These are phyloP conservation scores for Salvelinus namaycush DNA, from an alignment of 2,113 vertebrate genomes.

Conservation along the genomic window DNA sequence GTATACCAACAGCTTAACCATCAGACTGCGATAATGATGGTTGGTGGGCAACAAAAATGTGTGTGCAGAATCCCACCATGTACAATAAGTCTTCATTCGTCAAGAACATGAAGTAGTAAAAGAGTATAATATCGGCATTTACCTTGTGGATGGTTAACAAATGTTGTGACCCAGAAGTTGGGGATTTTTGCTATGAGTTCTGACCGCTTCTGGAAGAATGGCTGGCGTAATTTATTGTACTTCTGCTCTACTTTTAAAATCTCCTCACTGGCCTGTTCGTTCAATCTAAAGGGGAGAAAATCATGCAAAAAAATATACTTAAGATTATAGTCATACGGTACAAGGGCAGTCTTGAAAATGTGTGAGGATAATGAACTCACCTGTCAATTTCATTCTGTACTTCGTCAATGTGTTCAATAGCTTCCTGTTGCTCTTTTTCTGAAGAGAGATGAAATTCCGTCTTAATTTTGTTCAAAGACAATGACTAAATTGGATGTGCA, in stretches of 20 bases:
- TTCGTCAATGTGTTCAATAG: constrained; percentile 95
- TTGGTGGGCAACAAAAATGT: too few relatives aligned
- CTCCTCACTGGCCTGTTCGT: constrained; percentile 93
- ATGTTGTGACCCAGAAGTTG: constrained; percentile 93
- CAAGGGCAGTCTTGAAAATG: neutral
- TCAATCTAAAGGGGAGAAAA: constrained; percentile 76
- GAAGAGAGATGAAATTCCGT: neutral
- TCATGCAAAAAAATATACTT: neutral
- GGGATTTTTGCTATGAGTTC: constrained; percentile 96
- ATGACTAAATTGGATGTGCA: too few relatives aligned
- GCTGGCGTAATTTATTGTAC: constrained; percentile 93
- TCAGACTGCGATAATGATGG: too few relatives aligned
- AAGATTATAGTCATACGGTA: neutral
- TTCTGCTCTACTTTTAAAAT: constrained; percentile 97
- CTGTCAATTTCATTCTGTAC: constrained; percentile 97
- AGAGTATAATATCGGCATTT: constrained; percentile 14
- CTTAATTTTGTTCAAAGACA: too few relatives aligned
- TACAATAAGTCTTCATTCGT: too few relatives aligned
- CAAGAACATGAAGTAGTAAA: too few relatives aligned
- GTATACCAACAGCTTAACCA: too few relatives aligned
- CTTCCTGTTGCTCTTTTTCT: constrained; percentile 96
- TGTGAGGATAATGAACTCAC: constrained; percentile 47
- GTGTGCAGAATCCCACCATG: too few relatives aligned
- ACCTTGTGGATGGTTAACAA: constrained; percentile 95
- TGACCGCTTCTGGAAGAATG: constrained; percentile 94